Conservation (phyloP, 2,113 vertebrate genomes). For the Myrmecobius fasciatus region DNA sequence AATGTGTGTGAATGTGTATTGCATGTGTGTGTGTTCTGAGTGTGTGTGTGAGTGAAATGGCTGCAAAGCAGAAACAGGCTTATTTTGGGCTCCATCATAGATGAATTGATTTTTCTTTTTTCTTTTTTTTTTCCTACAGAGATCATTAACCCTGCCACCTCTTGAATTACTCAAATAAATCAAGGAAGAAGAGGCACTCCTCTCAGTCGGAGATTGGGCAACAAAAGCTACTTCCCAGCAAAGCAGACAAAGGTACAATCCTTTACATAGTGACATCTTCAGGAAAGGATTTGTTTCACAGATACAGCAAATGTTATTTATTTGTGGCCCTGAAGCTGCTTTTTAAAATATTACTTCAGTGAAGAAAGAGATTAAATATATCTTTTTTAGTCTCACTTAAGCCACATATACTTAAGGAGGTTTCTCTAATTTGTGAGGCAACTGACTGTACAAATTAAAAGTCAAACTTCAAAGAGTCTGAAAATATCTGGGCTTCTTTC, state of each 20-base stretch:
- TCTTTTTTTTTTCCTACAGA: not conserved
- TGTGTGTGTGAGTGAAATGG: not conserved
- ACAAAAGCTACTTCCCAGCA: not conserved
- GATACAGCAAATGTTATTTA: not conserved
- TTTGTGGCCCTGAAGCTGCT: not conserved
- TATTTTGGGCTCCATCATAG: not conserved
- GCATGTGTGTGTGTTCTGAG: not conserved
- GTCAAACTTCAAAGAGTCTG: constrained; percentile 29
- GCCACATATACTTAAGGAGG: constrained; percentile 34
- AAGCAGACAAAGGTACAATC: not conserved
- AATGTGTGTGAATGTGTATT: not conserved
- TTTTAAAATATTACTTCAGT: not conserved
- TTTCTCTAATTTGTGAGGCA: constrained; percentile 49
- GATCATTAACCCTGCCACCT: constrained; percentile 28
- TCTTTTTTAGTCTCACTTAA: constrained; percentile 29
- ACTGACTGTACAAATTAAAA: constrained; percentile 42
- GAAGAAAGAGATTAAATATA: constrained; percentile 38
- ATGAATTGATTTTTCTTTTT: not conserved
- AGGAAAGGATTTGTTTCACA: not conserved
- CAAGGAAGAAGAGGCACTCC: not conserved
- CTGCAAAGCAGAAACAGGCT: not conserved
- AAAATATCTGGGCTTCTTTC: constrained; percentile 30
- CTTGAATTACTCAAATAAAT: constrained; percentile 38
- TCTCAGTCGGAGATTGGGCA: not conserved
- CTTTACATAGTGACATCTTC: not conserved